These are phyloP conservation scores for Pristionchus maxplancki DNA, from an alignment of 2,888 invertebrate species.

Conservation along the genomic window DNA sequence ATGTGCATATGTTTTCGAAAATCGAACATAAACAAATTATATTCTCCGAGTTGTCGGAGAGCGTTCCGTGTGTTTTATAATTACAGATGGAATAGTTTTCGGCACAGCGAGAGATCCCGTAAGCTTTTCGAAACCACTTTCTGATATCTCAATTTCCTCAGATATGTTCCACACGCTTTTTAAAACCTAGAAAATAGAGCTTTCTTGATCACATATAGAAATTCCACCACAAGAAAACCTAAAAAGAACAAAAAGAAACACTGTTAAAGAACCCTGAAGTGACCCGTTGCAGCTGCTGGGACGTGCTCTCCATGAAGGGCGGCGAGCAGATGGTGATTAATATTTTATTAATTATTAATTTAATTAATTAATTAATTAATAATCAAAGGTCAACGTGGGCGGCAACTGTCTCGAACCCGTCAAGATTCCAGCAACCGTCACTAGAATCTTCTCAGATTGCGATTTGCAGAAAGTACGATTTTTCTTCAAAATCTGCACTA, in stretches of 20 bases:
- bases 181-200: no score
- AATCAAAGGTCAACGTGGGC: constrained; percentile 41
- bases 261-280: no score
- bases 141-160: neutral
- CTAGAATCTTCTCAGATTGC: constrained; percentile 51
- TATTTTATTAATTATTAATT: neutral
- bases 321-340: constrained; percentile 46
- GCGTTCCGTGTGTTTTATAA: constrained; percentile 59
- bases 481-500: neutral
- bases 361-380: neutral
- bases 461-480: constrained; percentile 37
- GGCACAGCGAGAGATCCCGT: no score
- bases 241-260: neutral
- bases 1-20: no score
- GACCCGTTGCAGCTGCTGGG: constrained; percentile 44
- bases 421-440: constrained; percentile 44
- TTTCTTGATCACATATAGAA: no score
- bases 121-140: neutral
- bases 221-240: no score
- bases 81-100: no score
- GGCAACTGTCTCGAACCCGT: constrained; percentile 51
- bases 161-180: no score
- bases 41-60: constrained; percentile 61
- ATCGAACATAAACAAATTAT: no score
- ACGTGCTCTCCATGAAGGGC: constrained; percentile 50